Evolutionary conservation across 2,113 vertebrate species (phyloP).

Genomic region (Tyto alba): DNA sequence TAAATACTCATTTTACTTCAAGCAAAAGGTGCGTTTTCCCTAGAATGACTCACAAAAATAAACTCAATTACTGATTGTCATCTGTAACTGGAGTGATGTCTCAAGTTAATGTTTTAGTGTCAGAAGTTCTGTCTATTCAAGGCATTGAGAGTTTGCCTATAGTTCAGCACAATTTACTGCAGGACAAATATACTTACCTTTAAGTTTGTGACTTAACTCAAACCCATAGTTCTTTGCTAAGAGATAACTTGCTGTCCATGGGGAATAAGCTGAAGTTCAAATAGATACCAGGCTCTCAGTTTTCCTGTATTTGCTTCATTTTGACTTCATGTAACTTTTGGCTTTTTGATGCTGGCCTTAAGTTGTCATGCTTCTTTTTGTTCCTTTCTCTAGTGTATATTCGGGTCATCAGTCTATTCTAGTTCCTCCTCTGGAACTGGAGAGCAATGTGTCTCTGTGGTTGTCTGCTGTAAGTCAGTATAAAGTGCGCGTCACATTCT

Average conservation of each 20-base stretch:
- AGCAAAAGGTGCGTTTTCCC: background rate
- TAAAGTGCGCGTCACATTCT: conserved; percentile 93
- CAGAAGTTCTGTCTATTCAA: background rate
- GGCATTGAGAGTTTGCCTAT: background rate
- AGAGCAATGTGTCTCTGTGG: conserved; percentile 92
- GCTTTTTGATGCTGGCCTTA: background rate
- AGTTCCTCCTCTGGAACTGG: conserved; percentile 92
- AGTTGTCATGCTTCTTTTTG: background rate
- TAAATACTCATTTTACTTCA: background rate
- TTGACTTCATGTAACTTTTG: background rate
- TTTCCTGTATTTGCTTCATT: background rate
- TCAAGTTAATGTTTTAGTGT: background rate
- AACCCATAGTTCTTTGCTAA: background rate
- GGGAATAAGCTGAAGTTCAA: background rate
- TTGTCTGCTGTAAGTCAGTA: conserved; percentile 93
- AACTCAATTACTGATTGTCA: background rate
- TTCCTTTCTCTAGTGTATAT: conserved; percentile 65
- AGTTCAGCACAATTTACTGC: background rate
- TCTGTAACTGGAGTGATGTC: background rate
- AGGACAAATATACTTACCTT: background rate
- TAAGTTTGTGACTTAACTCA: background rate
- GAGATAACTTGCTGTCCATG: background rate
- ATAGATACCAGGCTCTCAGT: background rate
- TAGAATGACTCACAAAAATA: background rate
- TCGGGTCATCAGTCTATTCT: conserved; percentile 94